Conservation (phyloP, 1,140 invertebrate species). For the Ceratina australensis region DNA sequence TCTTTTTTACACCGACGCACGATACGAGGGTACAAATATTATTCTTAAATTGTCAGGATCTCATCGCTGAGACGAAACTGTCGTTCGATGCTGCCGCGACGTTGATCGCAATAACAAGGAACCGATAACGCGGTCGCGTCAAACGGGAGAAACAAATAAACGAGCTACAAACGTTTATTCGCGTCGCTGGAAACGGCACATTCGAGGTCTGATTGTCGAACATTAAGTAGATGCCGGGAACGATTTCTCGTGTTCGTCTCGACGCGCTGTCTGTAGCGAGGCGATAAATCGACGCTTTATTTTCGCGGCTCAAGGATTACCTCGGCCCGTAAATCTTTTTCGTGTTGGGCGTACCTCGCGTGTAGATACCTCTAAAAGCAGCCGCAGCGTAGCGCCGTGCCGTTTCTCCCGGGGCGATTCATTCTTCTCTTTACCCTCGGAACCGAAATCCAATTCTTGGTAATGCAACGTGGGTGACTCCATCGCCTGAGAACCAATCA, state of each 20-base stretch:
- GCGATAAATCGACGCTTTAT: slow-evolving; percentile 36
- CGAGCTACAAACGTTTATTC: background rate
- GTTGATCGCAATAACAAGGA: slow-evolving; percentile 9
- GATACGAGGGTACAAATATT: background rate
- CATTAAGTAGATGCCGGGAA: background rate
- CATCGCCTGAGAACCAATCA: background rate
- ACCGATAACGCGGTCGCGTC: slow-evolving; percentile 16
- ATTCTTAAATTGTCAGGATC: background rate
- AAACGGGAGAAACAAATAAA: background rate
- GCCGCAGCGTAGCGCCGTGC: background rate
- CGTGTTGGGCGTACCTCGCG: background rate
- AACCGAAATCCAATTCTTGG: slow-evolving; percentile 23
- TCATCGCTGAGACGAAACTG: background rate
- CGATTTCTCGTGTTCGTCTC: slow-evolving; percentile 23
- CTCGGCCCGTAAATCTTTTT: slow-evolving; percentile 14
- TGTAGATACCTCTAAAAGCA: background rate
- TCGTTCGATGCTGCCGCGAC: background rate
- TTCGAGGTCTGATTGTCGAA: background rate
- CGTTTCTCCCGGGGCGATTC: background rate
- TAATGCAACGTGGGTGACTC: slow-evolving; percentile 11
- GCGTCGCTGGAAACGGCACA: background rate
- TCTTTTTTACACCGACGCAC: background rate
- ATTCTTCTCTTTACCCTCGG: background rate
- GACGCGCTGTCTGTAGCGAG: background rate
- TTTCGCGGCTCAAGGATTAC: slow-evolving; percentile 28